Conservation (phyloP, 1,140 invertebrate species). For the Drosophila athabasca region DNA sequence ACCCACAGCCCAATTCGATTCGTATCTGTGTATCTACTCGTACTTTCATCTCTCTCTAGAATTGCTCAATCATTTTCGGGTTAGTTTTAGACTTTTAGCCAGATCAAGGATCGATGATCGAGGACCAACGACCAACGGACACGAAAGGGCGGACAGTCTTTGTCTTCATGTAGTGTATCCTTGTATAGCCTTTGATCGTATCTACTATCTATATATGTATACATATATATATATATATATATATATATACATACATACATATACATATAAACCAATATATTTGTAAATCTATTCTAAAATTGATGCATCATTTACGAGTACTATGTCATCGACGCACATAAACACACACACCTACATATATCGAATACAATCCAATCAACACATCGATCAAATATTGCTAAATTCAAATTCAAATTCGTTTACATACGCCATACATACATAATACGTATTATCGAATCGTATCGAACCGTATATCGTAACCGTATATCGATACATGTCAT, state of each 20-base stretch:
- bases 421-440: slow-evolving; percentile 50
- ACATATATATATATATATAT: slow-evolving; percentile 18
- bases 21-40: slow-evolving; percentile 23
- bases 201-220: slow-evolving; percentile 14
- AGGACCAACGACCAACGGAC: neutral
- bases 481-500: slow-evolving; percentile 57
- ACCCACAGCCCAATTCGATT: slow-evolving; percentile 15
- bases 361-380: slow-evolving; percentile 22
- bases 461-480: slow-evolving; percentile 62
- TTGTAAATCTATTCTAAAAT: slow-evolving; percentile 55
- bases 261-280: no score
- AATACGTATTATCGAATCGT: slow-evolving; percentile 56
- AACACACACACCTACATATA: neutral
- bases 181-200: slow-evolving; percentile 6
- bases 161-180: slow-evolving; percentile 8
- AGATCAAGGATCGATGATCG: neutral
- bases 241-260: slow-evolving; percentile 13
- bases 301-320: slow-evolving; percentile 53
- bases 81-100: slow-evolving; percentile 29
- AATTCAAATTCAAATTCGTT: slow-evolving; percentile 63
- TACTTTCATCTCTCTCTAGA: slow-evolving; percentile 23
- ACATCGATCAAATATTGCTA: slow-evolving; percentile 51
- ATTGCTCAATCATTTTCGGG: slow-evolving; percentile 31
- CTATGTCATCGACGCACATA: slow-evolving; percentile 37
- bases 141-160: slow-evolving; percentile 1